A percentile compares a stretch with the other conserved stretches of the same genome.
These are phyloP conservation scores for Peromyscus nudipes DNA, from an alignment of 2,797 vertebrate species.

Conservation along the genomic window DNA sequence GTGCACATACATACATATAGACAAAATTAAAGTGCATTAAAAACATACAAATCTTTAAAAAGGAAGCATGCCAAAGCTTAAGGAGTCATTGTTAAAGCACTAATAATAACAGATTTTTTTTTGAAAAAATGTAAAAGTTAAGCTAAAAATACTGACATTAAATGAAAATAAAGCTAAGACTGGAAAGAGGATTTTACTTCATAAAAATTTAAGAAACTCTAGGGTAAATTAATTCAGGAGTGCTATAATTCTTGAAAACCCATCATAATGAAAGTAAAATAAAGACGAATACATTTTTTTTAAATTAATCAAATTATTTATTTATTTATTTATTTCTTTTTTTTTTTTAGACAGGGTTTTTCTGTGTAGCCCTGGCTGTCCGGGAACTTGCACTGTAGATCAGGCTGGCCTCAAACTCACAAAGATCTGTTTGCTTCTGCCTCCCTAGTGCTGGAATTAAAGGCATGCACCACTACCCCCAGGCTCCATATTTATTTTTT, in stretches of 20 bases:
- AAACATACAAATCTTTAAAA: not conserved
- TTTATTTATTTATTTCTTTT: not conserved
- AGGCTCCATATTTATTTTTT: not conserved
- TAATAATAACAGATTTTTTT: not conserved
- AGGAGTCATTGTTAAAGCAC: not conserved
- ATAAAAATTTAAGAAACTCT: not conserved
- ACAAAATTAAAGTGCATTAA: not conserved
- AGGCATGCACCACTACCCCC: not conserved
- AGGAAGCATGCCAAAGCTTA: not conserved
- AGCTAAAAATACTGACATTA: not conserved
- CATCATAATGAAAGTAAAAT: constrained; percentile 19
- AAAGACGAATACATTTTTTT: not conserved
- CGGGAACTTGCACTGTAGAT: not conserved
- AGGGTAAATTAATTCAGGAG: not conserved
- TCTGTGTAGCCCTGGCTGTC: not conserved
- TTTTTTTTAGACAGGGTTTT: not conserved
- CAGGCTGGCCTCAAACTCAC: not conserved
- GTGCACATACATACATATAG: not conserved
- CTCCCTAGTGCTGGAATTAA: not conserved
- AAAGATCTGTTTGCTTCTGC: not conserved
- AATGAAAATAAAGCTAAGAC: constrained; percentile 11
- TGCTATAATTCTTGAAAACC: not conserved
- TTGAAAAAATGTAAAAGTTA: not conserved
- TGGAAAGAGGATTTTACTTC: not conserved
- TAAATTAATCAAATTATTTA: not conserved